Evolutionary conservation across 2,888 invertebrate species (phyloP).

Genomic region (Orthonevra nobilis): DNA sequence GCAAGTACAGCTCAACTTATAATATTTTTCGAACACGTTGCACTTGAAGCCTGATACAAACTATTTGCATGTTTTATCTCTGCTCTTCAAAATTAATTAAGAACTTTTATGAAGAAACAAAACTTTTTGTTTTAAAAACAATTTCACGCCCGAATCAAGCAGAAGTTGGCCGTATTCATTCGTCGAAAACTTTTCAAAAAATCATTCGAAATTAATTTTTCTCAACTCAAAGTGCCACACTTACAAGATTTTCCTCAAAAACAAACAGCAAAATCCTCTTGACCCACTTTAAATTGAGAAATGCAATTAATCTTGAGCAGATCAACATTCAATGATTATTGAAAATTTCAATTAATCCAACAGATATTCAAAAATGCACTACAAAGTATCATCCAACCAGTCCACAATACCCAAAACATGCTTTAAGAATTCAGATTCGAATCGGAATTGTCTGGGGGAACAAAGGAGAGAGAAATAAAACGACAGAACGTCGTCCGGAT

Average conservation of each 20-base stretch:
- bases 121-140: conserved; percentile 16
- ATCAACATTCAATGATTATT: conserved; percentile 11
- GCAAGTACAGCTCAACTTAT: no score
- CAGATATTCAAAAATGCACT: conserved; percentile 26
- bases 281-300: conserved; percentile 41
- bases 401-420: not conserved
- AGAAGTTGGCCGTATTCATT: not conserved
- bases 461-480: no score
- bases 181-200: conserved; percentile 1
- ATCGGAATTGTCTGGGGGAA: no score
- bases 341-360: conserved; percentile 47
- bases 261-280: conserved; percentile 26
- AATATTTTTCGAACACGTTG: no score
- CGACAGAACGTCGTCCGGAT: conserved; percentile 8
- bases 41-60: no score
- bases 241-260: conserved; percentile 9
- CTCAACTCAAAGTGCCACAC: conserved; percentile 29
- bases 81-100: conserved; percentile 44
- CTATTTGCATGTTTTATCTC: not conserved
- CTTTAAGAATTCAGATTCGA: conserved; percentile 14
- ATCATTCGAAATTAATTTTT: conserved; percentile 19
- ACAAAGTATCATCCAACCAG: conserved; percentile 7
- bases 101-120: conserved; percentile 40
- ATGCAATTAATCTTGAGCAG: conserved; percentile 61
- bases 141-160: not conserved